A percentile compares a stretch with the other conserved stretches of the same genome.
These are phyloP conservation scores for Pteronotus mesoamericanus DNA, from an alignment of 2,797 vertebrate species.

Conservation along the genomic window DNA sequence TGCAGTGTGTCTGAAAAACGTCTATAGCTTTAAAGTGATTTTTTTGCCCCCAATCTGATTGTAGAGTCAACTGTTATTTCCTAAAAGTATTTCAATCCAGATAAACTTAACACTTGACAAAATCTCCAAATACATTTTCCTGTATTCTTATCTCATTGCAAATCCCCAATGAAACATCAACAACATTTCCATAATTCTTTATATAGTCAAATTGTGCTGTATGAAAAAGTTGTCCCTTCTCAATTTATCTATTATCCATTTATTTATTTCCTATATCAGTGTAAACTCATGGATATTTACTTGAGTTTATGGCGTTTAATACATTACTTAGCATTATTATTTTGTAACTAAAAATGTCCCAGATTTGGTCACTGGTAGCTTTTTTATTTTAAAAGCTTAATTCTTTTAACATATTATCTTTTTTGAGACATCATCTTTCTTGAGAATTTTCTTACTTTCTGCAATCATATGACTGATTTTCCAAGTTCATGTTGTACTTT, in stretches of 20 bases:
- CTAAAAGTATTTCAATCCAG: background rate
- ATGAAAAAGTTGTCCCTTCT: background rate
- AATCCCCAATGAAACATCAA: background rate
- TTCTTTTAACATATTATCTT: background rate
- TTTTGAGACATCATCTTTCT: background rate
- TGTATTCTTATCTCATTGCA: background rate
- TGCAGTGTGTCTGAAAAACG: background rate
- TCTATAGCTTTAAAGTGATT: background rate
- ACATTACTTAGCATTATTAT: background rate
- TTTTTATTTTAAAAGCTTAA: background rate
- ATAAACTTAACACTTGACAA: background rate
- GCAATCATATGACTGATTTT: background rate
- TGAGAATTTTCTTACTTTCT: background rate
- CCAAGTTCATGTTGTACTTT: background rate
- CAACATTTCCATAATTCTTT: background rate
- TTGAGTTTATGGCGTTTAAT: background rate
- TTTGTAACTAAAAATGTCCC: background rate
- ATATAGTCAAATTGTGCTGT: background rate
- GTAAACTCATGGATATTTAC: background rate
- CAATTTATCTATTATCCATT: background rate
- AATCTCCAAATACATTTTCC: background rate
- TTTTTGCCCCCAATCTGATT: background rate
- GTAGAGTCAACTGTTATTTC: background rate
- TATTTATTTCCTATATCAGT: background rate
- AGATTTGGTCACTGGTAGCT: background rate